Percentiles rank a stretch among this genome's conserved stretches.
These are phyloP conservation scores for Pogonocherus hispidulus DNA, from an alignment of 2,888 invertebrate genomes.

Conservation along the genomic window DNA sequence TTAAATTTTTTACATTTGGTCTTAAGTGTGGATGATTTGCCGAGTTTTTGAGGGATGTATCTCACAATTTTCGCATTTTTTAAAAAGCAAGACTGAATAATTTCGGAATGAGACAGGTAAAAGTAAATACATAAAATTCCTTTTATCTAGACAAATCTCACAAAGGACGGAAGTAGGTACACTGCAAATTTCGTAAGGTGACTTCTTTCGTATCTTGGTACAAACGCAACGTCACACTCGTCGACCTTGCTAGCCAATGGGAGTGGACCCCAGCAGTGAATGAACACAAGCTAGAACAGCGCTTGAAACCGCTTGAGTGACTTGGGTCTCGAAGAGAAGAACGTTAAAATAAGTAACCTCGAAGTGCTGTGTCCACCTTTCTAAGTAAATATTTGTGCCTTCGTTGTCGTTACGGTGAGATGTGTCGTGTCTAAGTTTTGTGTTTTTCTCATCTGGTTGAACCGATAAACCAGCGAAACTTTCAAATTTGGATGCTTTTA, in stretches of 20 bases:
- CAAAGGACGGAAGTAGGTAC: constrained; percentile 10
- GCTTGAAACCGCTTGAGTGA: not conserved
- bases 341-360: constrained; percentile 16
- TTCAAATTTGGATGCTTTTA: constrained; percentile 9
- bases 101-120: not conserved
- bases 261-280: constrained; percentile 40
- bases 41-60: too few species aligned
- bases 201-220: constrained; percentile 43
- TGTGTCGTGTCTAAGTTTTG: constrained; percentile 15
- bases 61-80: too few species aligned
- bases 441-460: not conserved
- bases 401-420: not conserved
- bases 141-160: not conserved
- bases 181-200: constrained; percentile 42
- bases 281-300: constrained; percentile 12
- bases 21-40: too few species aligned
- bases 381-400: constrained; percentile 20
- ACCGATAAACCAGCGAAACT: not conserved
- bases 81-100: too few species aligned
- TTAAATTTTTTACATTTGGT: too few species aligned
- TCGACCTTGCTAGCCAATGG: constrained; percentile 58
- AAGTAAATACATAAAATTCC: constrained; percentile 3
- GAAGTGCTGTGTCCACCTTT: constrained; percentile 3
- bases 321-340: constrained; percentile 1
- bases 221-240: constrained; percentile 56